These are phyloP conservation scores for Zele albiditarsus DNA, from an alignment of 2,888 invertebrate species.

Conservation along the genomic window DNA sequence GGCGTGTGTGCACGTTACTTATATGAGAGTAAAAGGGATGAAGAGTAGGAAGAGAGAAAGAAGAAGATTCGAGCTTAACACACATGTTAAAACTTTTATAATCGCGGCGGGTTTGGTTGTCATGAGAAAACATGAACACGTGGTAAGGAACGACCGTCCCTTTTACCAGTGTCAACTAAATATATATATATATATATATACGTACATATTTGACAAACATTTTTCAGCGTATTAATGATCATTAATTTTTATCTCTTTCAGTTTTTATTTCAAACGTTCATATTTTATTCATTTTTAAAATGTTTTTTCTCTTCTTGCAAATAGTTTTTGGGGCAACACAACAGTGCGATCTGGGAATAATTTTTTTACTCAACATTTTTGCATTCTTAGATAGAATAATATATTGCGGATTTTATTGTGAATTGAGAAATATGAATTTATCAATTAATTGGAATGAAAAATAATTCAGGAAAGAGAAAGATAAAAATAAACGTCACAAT, in stretches of 20 bases:
- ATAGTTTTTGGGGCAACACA: no score
- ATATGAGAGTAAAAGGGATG: constrained; percentile 15
- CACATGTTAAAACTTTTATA: constrained; percentile 52
- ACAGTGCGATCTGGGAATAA: no score
- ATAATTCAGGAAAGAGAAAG: no score
- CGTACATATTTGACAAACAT: not conserved
- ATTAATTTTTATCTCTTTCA: not conserved
- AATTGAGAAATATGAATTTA: no score
- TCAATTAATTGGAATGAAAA: no score
- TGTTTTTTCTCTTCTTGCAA: not conserved
- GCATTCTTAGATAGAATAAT: no score
- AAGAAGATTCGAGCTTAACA: constrained; percentile 9
- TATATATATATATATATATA: not conserved
- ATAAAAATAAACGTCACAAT: no score
- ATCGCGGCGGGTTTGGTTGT: constrained; percentile 36
- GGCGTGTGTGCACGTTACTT: constrained; percentile 17
- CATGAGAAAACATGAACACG: constrained; percentile 42
- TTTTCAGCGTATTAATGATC: not conserved
- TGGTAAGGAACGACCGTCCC: constrained; percentile 22
- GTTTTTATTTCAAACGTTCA: not conserved
- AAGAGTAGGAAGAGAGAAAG: constrained; percentile 25
- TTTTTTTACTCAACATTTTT: no score
- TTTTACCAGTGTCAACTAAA: constrained; percentile 7
- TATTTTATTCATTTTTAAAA: not conserved
- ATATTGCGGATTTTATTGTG: no score